Evolutionary conservation across 2,113 vertebrate genomes (phyloP), one percentile per base, ranked within the genome.

Genomic region (Chlorodrepanis virens): DNA sequence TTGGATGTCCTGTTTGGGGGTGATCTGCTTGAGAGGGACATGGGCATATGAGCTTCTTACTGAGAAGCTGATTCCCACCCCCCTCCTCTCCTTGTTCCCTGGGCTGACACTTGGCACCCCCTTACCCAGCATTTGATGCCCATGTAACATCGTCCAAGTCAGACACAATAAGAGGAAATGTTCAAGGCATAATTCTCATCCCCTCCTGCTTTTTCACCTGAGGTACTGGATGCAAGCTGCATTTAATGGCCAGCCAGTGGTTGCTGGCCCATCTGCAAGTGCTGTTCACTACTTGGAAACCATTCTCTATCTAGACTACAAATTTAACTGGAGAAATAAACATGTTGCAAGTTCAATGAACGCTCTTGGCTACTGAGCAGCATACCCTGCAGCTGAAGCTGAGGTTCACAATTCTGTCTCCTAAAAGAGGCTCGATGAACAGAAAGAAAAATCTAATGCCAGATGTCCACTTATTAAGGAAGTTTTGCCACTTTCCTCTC

Each of bases 131-230:
- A 8, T 75, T 74, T 3, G 3, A 6, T 82, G 15, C 12, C n/a
- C 11, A 18, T 0, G 1, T 14, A 25, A 9, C 33, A 24, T 61
- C 0, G 0, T 21, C 28, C n/a, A 68, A 57, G 7, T 64, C 42
- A 72, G 64, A n/a, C 29, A 53, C 25, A n/a, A 2, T 10, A 35
- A 47, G 25, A 12, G 10, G 10, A 12, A 90, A 64, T 17, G 53
- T n/a, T 93, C 16, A 60, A 47, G 71, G 33, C 7, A 14, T 24
- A 44, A 10, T 53, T 94, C 13, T 11, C 14, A 35, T 18, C 14
- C 54, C 7, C 2, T 44, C 2, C 20, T 64, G 14, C 9, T 56
- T 91, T 86, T 91, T 67, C 44, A 64, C 18, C 53, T 15, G 22
- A 83, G 5, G 3, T 49, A 44, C 10, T 23, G 33, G 22, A 7